Base-by-base conservation (phyloP, 2,113 vertebrate genomes). In the Spea multiplicata region DNA sequence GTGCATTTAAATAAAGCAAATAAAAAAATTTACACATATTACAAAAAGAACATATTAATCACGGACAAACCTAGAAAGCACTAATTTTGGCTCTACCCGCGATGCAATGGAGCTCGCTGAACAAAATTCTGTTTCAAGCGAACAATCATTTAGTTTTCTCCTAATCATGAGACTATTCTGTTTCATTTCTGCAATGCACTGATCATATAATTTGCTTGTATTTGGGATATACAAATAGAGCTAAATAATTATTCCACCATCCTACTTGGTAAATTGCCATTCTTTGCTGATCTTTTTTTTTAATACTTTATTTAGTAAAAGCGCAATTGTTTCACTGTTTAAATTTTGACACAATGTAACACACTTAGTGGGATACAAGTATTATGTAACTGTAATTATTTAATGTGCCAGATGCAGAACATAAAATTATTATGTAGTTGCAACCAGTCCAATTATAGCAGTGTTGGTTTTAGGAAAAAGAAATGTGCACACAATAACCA, bases 351-450 rank as follows among this genome's bases (percentile, higher is more conserved):
- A 47, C 44, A 8, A 10, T 52, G 45, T 57, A 69, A 55, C 69
- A 50, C 16, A 61, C 68, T 76, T 66, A 66, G 61, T 50, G 68
- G 52, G 57, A n/a, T 50, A 61, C 57, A 64, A 53, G 62, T 48
- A 69, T 78, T 72, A 72, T 72, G 57, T 78, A 78, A 78, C 59
- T 71, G 57, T 46, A 71, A 69, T 70, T 71, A 78, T 78, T 71
- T 72, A 71, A 55, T 78, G 69, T 78, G 76, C 71, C 75, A 78
- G 50, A 72, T 8, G 69, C 59, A 65, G 61, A 71, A 78, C 76
- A 65, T 78, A 72, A 72, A 72, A 52, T 78, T 66, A 78, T 71
- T 71, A 71, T 44, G 76, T 78, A 78, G 72, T 78, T 71, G 69
- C 69, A 72, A 50, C 47, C 61, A 55, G 49, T 69, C 59, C 59